phyloP scores from a whole-genome alignment of 92 coral and sea anemone species.

The Epizoanthus scotinus region DNA sequence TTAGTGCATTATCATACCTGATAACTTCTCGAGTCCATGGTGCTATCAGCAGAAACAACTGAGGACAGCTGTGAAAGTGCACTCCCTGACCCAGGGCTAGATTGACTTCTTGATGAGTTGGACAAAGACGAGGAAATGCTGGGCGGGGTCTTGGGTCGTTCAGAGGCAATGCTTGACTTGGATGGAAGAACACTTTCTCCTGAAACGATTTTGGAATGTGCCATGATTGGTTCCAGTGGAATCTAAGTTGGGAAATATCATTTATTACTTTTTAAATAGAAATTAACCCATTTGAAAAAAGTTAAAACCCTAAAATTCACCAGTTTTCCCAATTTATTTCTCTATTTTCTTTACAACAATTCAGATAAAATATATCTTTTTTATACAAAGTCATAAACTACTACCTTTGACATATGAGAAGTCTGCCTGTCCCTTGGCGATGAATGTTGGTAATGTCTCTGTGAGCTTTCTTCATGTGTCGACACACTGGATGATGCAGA shows the following conservation, averaged over 20 bases:
- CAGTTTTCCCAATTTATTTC: no score
- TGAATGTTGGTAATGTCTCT: conserved; percentile 83
- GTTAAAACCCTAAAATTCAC: no score
- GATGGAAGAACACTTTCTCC: conserved; percentile 52
- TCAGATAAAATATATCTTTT: no score
- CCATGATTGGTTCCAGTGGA: conserved; percentile 54
- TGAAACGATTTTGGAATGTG: conserved; percentile 54
- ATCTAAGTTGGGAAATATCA: background rate
- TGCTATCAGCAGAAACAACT: conserved; percentile 56
- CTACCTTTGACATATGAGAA: conserved; percentile 56
- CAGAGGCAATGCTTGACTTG: conserved; percentile 49
- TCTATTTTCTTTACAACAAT: no score
- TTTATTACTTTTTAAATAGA: no score
- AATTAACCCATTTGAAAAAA: no score
- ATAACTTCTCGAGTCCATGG: conserved; percentile 69
- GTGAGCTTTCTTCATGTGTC: conserved; percentile 74
- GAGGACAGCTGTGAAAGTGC: conserved; percentile 51
- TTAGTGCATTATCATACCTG: conserved; percentile 50
- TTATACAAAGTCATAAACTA: no score
- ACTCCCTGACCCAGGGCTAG: conserved; percentile 48
- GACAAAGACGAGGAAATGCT: conserved; percentile 50
- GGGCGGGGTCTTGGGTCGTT: conserved; percentile 63
- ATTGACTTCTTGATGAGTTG: conserved; percentile 47
- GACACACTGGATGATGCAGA: conserved; percentile 76
- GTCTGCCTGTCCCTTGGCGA: conserved; percentile 67